These are phyloP conservation scores for Anguilla anguilla DNA, from an alignment of 2,797 vertebrate species.

Conservation along the genomic window DNA sequence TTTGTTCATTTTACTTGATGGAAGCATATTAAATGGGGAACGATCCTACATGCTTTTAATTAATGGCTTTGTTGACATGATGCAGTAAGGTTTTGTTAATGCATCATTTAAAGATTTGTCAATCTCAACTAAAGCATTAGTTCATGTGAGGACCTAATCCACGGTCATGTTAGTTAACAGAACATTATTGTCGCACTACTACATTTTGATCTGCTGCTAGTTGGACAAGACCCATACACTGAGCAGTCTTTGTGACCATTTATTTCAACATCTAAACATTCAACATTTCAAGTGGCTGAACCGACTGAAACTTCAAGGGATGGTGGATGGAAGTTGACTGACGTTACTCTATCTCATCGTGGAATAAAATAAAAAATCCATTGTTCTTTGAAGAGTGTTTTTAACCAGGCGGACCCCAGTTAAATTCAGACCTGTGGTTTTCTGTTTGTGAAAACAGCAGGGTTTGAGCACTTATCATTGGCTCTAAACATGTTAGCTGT, in stretches of 20 bases:
- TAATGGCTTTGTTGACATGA: not conserved
- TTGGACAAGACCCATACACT: not conserved
- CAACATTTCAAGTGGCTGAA: not conserved
- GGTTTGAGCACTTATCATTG: not conserved
- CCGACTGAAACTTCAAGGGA: not conserved
- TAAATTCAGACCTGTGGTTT: not conserved
- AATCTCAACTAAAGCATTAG: no score
- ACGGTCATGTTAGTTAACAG: no score
- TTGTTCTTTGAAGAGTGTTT: constrained; percentile 18
- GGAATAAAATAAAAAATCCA: not conserved
- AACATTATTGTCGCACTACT: not conserved
- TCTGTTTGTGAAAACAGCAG: constrained; percentile 3
- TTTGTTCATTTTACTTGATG: not conserved
- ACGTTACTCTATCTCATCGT: constrained; percentile 18
- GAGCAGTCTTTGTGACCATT: not conserved
- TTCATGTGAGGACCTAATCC: no score
- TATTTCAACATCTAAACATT: not conserved
- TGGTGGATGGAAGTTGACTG: not conserved
- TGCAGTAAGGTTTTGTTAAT: not conserved
- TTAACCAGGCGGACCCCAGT: not conserved
- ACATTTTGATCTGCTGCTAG: constrained; percentile 3
- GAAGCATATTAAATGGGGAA: not conserved
- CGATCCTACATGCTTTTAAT: not conserved
- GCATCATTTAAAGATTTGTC: not conserved
- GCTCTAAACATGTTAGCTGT: constrained; percentile 27